Evolutionary conservation across 2,113 vertebrate genomes (phyloP), one percentile per base, ranked within the genome.

Genomic region (Gallinago jamesoni): DNA sequence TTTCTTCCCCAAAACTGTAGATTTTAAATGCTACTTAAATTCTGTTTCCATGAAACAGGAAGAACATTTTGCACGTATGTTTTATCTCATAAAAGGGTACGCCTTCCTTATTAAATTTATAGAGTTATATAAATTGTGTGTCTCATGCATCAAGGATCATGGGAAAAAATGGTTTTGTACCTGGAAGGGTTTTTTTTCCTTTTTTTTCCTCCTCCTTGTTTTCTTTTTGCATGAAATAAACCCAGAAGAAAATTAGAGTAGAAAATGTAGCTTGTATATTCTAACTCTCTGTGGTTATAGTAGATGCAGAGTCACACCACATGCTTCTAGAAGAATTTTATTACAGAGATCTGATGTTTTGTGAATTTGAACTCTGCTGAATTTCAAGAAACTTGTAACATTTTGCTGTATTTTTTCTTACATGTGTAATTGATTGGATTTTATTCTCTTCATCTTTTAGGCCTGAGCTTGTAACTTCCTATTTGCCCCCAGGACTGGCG

Each of bases 401-500:
- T 53, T 82, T 89, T 80, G 23, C 56, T 86, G 7, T 81, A 4
- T 70, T 78, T 16, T 15, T 86, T 63, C 62, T 31, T 30, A 5
- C 19, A 1, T 16, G 1, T 90, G 12, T 30, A 70, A 64, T 45
- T 73, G 52, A 88, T 41, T 66, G 37, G 16, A 39, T 79, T 76
- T 10, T 77, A 3, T 92, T 87, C 31, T 91, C 5, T 96, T 91
- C 94, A 37, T 81, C 90, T 91, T 96, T 45, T 78, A 98, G 98
- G 85, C 98, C 96, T 69, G 97, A 98, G 18, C 96, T 98, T 41
- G 63, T 98, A 27, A 28, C 53, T 82, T 96, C 98, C 55, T 94
- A 96, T 91, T 89, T 98, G 90, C 98, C 98, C 95, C 87, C 96
- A 57, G 97, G 94, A 78, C 92, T 98, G 96, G 98, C 97, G 33